These are phyloP conservation scores for Limnephilus auricula DNA, from an alignment of 2,888 invertebrate species.

Conservation along the genomic window DNA sequence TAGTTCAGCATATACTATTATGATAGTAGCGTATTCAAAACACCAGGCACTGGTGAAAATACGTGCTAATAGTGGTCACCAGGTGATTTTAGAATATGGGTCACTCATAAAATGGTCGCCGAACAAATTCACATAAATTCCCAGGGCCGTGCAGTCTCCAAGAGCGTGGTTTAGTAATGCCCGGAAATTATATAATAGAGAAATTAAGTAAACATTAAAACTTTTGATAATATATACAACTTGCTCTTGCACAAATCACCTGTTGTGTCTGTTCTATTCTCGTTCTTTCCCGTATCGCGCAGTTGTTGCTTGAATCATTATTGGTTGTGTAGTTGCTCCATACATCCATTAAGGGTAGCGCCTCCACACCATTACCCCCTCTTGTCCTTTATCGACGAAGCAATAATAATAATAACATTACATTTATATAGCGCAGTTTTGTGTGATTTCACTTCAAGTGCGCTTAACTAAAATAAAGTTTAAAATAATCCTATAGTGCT, in stretches of 20 bases:
- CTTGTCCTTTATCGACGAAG: too few species aligned
- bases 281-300: neutral
- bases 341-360: neutral
- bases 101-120: constrained; percentile 7
- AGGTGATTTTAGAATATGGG: constrained; percentile 40
- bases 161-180: neutral
- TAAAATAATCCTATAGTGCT: too few species aligned
- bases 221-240: neutral
- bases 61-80: constrained; percentile 7
- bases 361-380: neutral
- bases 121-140: neutral
- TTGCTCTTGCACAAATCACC: too few species aligned
- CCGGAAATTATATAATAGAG: neutral
- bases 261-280: neutral
- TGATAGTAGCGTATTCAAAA: neutral
- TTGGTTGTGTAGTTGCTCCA: neutral
- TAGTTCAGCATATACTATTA: constrained; percentile 14
- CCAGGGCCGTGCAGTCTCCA: neutral
- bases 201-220: neutral
- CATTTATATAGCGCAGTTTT: too few species aligned
- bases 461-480: too few species aligned
- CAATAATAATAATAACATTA: too few species aligned
- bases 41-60: constrained; percentile 6
- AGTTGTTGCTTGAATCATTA: neutral
- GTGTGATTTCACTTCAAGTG: too few species aligned